A percentile compares a stretch with the other conserved stretches of the same genome.
phyloP scores from a whole-genome alignment of 92 coral and sea anemone species.

The Chrysogorgia sp. region DNA sequence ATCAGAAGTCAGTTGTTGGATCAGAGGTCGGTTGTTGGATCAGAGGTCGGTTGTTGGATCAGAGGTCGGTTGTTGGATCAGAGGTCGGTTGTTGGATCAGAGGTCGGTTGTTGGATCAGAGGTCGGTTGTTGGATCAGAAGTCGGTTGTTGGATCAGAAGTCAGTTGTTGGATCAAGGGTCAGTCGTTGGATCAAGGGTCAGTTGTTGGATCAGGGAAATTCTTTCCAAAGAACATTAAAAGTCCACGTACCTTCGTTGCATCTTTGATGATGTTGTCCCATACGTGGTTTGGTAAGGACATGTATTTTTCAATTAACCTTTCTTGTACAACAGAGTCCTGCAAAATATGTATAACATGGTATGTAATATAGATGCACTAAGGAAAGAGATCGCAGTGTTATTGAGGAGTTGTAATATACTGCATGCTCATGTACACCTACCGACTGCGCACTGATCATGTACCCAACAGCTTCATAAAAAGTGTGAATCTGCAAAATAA shows the following conservation, averaged over 20 bases:
- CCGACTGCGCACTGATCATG: conserved; percentile 99
- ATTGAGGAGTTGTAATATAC: neutral
- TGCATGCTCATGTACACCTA: conserved; percentile 39
- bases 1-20: neutral
- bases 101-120: neutral
- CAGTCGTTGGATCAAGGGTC: neutral
- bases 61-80: neutral
- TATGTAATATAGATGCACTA: no score
- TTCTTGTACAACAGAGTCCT: conserved; percentile 99
- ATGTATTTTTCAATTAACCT: conserved; percentile 96
- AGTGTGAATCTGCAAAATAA: conserved; percentile 76
- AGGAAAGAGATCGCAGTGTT: no score
- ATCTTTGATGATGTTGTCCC: conserved; percentile 97
- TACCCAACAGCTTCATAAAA: conserved; percentile 99
- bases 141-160: no score
- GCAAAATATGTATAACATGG: neutral
- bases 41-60: neutral
- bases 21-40: no score
- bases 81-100: no score
- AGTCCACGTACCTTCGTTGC: conserved; percentile 79
- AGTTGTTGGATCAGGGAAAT: neutral
- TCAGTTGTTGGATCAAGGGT: neutral
- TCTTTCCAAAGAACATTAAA: neutral
- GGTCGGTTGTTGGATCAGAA: neutral
- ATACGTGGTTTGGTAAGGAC: conserved; percentile 99